Evolutionary conservation across 2,797 vertebrate genomes (phyloP).

Genomic region (Cossypha heuglini): DNA sequence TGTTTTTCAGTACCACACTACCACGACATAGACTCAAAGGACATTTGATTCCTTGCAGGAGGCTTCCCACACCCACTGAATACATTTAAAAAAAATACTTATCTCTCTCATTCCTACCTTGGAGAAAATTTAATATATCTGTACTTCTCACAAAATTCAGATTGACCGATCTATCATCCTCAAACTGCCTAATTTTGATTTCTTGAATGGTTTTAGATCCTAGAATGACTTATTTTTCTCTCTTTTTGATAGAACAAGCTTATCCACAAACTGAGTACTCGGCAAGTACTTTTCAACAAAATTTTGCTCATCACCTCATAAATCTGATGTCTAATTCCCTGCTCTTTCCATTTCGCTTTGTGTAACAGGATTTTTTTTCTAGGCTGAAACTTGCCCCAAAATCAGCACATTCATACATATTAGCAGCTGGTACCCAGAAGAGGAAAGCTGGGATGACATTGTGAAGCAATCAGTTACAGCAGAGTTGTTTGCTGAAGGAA

Average conservation of each 20-base stretch:
- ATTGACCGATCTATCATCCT: background rate
- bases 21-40: conserved; percentile 3
- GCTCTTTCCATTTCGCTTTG: background rate
- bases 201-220: conserved; percentile 9
- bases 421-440: background rate
- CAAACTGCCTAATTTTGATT: conserved; percentile 30
- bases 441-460: background rate
- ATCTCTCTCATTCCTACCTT: background rate
- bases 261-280: background rate
- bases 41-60: conserved; percentile 30
- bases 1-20: conserved; percentile 29
- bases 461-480: background rate
- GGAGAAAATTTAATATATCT: conserved; percentile 14
- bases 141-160: background rate
- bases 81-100: background rate
- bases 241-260: background rate
- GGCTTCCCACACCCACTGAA: background rate
- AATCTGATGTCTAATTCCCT: background rate
- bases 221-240: background rate
- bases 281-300: background rate
- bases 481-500: background rate
- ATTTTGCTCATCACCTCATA: background rate
- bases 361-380: background rate
- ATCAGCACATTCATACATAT: background rate
- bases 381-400: background rate